These are phyloP conservation scores for Micrasema minimum DNA, from an alignment of 1,140 invertebrate species.

Conservation along the genomic window DNA sequence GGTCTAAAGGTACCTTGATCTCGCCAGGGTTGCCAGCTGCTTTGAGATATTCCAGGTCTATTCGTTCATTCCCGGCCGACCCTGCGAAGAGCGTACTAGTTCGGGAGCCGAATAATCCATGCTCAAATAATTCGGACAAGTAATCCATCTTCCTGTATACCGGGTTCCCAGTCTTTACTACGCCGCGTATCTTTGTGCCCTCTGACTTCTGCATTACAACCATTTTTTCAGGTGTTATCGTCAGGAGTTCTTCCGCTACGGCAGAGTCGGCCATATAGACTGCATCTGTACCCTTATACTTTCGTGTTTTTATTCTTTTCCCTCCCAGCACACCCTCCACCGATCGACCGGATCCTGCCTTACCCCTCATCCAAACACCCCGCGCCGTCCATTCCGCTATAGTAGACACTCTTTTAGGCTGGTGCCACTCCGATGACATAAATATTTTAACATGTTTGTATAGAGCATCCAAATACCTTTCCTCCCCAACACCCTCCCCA, in stretches of 20 bases:
- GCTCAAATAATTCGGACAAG: neutral
- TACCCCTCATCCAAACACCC: neutral
- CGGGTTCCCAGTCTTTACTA: neutral
- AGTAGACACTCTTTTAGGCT: too few species aligned
- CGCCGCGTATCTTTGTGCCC: neutral
- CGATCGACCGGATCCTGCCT: neutral
- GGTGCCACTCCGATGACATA: too few species aligned
- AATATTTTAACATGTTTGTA: too few species aligned
- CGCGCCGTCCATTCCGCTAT: neutral
- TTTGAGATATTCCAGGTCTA: neutral
- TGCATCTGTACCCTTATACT: neutral
- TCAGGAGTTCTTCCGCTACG: neutral
- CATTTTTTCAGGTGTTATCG: neutral
- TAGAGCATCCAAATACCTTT: too few species aligned
- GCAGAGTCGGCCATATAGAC: neutral
- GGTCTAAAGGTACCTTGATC: constrained; percentile 1
- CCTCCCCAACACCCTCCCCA: too few species aligned
- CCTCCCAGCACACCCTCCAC: neutral
- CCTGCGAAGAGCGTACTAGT: neutral
- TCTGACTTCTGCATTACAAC: neutral
- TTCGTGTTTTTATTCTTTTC: neutral
- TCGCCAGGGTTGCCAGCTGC: neutral
- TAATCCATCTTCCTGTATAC: neutral
- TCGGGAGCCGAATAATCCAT: neutral
- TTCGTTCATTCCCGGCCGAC: neutral